These are phyloP conservation scores for Lasioglossum malachurum DNA, from an alignment of 2,888 invertebrate species.

Conservation along the genomic window DNA sequence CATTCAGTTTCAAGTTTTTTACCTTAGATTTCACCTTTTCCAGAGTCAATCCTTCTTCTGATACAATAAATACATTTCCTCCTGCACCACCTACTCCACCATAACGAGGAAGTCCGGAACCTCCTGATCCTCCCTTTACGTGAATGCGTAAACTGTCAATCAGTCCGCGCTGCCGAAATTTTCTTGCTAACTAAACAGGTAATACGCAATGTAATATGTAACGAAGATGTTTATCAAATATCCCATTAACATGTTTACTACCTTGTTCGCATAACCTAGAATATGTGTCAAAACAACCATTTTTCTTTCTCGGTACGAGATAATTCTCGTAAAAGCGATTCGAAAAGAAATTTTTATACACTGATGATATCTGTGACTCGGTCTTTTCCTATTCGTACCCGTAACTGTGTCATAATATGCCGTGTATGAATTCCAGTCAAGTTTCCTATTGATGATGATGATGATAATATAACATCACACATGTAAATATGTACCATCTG, in stretches of 20 bases:
- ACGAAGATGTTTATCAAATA: background rate
- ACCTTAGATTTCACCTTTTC: constrained; percentile 86
- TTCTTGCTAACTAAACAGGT: constrained; percentile 84
- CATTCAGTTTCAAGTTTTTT: constrained; percentile 88
- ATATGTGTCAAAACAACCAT: constrained; percentile 86
- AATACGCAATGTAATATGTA: background rate
- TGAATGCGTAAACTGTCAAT: constrained; percentile 92
- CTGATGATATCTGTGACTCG: background rate
- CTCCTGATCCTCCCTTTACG: constrained; percentile 94
- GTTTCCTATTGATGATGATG: background rate
- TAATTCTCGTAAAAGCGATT: background rate
- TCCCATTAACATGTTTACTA: background rate
- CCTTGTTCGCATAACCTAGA: constrained; percentile 85
- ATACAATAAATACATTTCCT: constrained; percentile 92
- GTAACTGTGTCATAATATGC: constrained; percentile 2
- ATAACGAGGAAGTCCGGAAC: constrained; percentile 91
- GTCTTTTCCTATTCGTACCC: background rate
- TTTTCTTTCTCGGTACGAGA: background rate
- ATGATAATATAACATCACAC: background rate
- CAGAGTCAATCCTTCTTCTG: constrained; percentile 88
- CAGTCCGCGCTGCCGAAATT: constrained; percentile 87
- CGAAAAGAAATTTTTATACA: background rate
- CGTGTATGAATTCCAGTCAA: background rate
- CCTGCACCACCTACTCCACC: constrained; percentile 97
- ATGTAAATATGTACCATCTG: too few species aligned